phyloP scores from a whole-genome alignment of 35 echinoderm and acorn worm species.

The Ophiothrix spiculata region DNA sequence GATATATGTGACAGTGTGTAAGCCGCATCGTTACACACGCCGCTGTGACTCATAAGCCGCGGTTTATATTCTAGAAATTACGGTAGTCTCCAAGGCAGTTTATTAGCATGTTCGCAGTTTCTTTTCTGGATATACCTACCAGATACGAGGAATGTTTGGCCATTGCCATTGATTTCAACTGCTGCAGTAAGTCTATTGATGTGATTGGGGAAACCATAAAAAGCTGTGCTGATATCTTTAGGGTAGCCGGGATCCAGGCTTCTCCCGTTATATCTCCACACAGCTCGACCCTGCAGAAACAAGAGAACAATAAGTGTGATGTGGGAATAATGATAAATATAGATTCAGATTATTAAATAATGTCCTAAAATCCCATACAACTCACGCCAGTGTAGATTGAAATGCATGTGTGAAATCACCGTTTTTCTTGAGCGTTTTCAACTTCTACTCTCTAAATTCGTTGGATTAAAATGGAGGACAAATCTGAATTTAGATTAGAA shows the following conservation, averaged over 20 bases:
- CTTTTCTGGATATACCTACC: constrained; percentile 18
- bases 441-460: not conserved
- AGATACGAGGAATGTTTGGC: constrained; percentile 36
- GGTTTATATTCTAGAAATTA: no score
- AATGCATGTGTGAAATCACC: not conserved
- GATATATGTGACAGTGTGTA: no score
- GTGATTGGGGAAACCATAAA: not conserved
- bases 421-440: not conserved
- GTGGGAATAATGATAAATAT: not conserved
- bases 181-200: constrained; percentile 2
- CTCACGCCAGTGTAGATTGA: not conserved
- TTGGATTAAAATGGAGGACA: no score
- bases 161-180: constrained; percentile 49
- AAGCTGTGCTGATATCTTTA: constrained; percentile 14
- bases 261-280: constrained; percentile 39
- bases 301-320: not conserved
- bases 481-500: no score
- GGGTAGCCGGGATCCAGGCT: constrained; percentile 36
- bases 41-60: no score
- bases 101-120: no score
- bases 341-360: not conserved
- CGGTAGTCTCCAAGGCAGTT: no score
- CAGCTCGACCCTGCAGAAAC: constrained; percentile 24
- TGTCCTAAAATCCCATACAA: not conserved
- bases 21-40: no score